Evolutionary conservation across 2,113 vertebrate species (phyloP).

Genomic region (Anseranas semipalmata): DNA sequence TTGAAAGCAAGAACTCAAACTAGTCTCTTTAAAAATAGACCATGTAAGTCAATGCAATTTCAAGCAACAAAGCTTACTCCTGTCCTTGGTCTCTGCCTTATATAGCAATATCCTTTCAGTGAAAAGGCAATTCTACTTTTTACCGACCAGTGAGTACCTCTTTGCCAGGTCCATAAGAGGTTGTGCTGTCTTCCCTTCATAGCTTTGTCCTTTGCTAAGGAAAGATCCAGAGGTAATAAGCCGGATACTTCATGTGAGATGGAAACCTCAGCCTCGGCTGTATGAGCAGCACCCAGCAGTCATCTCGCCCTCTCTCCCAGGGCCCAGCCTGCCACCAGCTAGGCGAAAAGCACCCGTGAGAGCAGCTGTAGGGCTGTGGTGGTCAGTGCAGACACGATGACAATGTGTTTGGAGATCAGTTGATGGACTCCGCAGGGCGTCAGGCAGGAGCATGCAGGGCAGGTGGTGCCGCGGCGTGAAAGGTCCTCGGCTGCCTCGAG

Average conservation of each 20-base stretch:
- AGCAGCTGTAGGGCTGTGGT: background rate
- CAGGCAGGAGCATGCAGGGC: background rate
- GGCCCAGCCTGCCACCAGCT: background rate
- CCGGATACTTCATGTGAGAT: background rate
- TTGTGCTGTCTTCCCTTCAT: background rate
- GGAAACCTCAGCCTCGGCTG: background rate
- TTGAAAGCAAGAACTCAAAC: constrained; percentile 43
- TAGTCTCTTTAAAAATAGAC: constrained; percentile 56
- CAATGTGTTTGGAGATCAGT: background rate
- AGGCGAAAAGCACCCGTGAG: background rate
- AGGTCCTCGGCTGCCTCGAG: background rate
- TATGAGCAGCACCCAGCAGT: background rate
- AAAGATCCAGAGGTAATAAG: background rate
- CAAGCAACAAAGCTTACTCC: constrained; percentile 33
- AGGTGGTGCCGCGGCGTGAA: background rate
- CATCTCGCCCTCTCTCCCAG: background rate
- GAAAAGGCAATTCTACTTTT: constrained; percentile 12
- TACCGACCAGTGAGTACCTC: background rate
- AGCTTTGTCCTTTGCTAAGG: background rate
- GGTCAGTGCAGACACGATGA: accelerated
- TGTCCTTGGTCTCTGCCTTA: constrained; percentile 41
- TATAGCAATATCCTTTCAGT: constrained; percentile 47
- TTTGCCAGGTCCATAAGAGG: constrained; percentile 1
- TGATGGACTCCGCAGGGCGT: accelerated
- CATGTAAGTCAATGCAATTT: constrained; percentile 28